Evolutionary conservation across 35 echinoderm and acorn worm species (phyloP).

Genomic region (Lytechinus variegatus): DNA sequence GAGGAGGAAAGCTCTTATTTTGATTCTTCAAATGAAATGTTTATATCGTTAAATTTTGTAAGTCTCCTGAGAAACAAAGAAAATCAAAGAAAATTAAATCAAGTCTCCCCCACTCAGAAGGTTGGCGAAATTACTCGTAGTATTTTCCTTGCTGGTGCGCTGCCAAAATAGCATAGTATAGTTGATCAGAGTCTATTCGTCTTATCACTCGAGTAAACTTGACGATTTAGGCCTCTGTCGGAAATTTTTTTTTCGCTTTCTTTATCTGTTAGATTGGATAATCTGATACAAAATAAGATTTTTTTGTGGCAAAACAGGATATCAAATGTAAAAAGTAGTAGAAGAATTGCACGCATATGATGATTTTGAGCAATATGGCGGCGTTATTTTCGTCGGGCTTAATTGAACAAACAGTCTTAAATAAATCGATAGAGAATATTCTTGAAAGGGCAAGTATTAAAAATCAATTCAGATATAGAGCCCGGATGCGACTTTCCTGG

Average conservation of each 20-base stretch:
- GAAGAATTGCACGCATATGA: not conserved
- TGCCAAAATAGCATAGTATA: not conserved
- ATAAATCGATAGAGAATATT: no score
- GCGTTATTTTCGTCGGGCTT: no score
- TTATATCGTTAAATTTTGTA: not conserved
- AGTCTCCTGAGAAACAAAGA: not conserved
- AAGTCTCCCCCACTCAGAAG: not conserved
- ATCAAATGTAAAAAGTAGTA: not conserved
- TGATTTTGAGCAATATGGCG: not conserved
- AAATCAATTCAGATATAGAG: no score
- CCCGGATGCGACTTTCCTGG: no score
- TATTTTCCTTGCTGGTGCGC: not conserved
- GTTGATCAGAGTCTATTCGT: no score
- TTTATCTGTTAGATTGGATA: no score
- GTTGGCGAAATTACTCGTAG: not conserved
- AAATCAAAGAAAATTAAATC: not conserved
- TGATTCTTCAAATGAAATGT: not conserved
- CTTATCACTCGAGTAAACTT: no score
- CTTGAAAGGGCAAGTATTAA: no score
- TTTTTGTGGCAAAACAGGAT: not conserved
- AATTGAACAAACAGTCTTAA: no score
- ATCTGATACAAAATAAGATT: no score
- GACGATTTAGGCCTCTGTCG: no score
- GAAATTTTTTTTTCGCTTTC: no score
- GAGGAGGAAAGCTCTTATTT: not conserved